Conservation (phyloP, 2,888 invertebrate genomes). For the Epistrophella euchroma region DNA sequence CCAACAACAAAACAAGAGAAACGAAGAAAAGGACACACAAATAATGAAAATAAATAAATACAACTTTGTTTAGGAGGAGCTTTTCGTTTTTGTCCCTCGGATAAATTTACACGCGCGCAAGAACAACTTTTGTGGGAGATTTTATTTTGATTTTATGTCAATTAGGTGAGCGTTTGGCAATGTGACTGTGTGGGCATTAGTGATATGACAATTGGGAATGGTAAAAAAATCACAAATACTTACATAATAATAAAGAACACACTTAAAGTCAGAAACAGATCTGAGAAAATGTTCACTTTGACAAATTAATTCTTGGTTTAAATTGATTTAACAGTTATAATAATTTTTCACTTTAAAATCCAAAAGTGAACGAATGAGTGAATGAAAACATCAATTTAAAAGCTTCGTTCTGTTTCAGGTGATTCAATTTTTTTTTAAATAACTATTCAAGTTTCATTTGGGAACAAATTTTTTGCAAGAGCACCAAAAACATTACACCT, state of each 20-base stretch:
- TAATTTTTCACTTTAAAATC: too few species aligned
- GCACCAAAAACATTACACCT: too few species aligned
- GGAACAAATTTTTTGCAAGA: too few species aligned
- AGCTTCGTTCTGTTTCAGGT: too few species aligned
- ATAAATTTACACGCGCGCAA: conserved; percentile 1
- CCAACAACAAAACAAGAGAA: conserved; percentile 14
- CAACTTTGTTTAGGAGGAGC: conserved; percentile 10
- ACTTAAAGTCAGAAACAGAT: background rate
- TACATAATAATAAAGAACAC: background rate
- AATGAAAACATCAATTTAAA: too few species aligned
- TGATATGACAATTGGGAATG: background rate
- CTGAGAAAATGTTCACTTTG: conserved; percentile 35
- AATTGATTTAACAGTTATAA: too few species aligned
- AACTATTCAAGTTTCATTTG: too few species aligned
- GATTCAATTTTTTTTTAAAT: too few species aligned
- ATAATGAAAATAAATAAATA: conserved; percentile 5
- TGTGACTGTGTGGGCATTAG: background rate
- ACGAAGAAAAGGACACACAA: conserved; percentile 9
- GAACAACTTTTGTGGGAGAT: conserved; percentile 13
- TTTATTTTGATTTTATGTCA: conserved; percentile 1
- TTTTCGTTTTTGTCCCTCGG: conserved; percentile 1
- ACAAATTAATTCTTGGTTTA: conserved; percentile 2
- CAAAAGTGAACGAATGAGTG: too few species aligned
- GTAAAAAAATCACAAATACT: background rate
- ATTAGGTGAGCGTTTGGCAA: background rate